Evolutionary conservation across 2,797 vertebrate species (phyloP), one percentile per base, ranked within the genome.

Genomic region (Cygnus olor): DNA sequence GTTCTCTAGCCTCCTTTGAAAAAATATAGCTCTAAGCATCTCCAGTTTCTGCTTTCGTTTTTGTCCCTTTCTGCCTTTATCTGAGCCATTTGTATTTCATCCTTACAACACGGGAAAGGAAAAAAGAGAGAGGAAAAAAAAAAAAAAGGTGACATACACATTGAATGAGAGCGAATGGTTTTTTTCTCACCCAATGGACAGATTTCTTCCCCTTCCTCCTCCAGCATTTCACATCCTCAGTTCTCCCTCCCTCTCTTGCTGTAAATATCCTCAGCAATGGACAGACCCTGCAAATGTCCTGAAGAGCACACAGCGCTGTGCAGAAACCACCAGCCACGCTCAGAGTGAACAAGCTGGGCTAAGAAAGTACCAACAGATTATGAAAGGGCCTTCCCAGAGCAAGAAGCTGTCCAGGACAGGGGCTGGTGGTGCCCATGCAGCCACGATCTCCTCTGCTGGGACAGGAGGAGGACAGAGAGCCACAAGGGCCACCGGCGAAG

Each of bases 21-120:
- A 60, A 71, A 83, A 57, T 0, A 15, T 2, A n/a, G 42, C 34
- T 89, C 18, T 4, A 8, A 90, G 44, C 69, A 27, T 77, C 64
- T 64, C 69, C 54, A 77, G 24, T 53, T 79, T 40, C 17, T 11
- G 60, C 47, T 60, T 74, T 91, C 34, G 20, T 64, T 92, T 79
- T 44, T 40, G 24, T 80, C 34, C 63, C 56, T 90, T 88, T 36
- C 74, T 28, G 21, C 14, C 24, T 72, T 74, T 85, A 53, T 60
- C 45, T 32, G 27, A 95, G 40, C 36, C 69, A 14, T 91, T 93
- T 82, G 45, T 80, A 10, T 81, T 89, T 92, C 70, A 68, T 42
- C 49, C 66, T 90, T 79, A 25, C n/a, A 86, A 40, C 10, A 22
- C 9, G 56, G 63, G 14, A 28, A 58, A 25, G 27, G 24, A 24